Percentiles rank a stretch among this genome's conserved stretches.
These are phyloP conservation scores for Nowickia ferox DNA, from an alignment of 2,888 invertebrate species.

Conservation along the genomic window DNA sequence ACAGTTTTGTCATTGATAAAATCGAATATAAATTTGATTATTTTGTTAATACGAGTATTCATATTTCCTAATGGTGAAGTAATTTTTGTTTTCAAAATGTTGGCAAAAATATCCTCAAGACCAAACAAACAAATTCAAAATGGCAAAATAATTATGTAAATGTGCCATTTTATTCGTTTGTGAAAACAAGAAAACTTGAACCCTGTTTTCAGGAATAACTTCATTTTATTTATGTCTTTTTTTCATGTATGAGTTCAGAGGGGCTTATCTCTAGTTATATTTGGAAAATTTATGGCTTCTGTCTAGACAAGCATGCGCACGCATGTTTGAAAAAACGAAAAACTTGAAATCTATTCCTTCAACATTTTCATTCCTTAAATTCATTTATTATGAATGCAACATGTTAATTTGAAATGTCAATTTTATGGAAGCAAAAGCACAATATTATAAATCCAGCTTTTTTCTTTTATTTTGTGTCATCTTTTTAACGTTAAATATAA, in stretches of 20 bases:
- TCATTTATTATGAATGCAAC: too few relatives aligned
- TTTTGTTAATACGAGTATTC: not conserved
- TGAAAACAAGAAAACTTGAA: not conserved
- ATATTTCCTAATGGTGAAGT: not conserved
- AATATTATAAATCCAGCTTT: too few relatives aligned
- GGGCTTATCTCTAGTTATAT: not conserved
- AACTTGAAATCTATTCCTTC: too few relatives aligned
- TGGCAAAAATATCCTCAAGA: not conserved
- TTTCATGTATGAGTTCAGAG: not conserved
- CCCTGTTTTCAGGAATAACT: not conserved
- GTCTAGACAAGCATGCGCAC: conserved; percentile 35
- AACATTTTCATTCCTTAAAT: too few relatives aligned
- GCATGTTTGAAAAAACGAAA: not conserved
- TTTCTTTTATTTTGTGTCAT: too few relatives aligned
- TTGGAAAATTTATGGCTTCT: conserved; percentile 6
- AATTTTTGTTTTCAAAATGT: conserved; percentile 2
- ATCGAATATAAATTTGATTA: not conserved
- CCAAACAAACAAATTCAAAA: not conserved
- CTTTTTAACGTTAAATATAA: too few relatives aligned
- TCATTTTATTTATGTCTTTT: not conserved
- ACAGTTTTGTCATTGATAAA: not conserved
- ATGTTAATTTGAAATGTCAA: too few relatives aligned
- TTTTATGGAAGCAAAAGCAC: too few relatives aligned
- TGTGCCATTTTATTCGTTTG: not conserved
- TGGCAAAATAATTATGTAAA: conserved; percentile 2